phyloP scores from a whole-genome alignment of 30 jellyfish, hydroid and myxozoan species.

The Rhopilema esculentum region DNA sequence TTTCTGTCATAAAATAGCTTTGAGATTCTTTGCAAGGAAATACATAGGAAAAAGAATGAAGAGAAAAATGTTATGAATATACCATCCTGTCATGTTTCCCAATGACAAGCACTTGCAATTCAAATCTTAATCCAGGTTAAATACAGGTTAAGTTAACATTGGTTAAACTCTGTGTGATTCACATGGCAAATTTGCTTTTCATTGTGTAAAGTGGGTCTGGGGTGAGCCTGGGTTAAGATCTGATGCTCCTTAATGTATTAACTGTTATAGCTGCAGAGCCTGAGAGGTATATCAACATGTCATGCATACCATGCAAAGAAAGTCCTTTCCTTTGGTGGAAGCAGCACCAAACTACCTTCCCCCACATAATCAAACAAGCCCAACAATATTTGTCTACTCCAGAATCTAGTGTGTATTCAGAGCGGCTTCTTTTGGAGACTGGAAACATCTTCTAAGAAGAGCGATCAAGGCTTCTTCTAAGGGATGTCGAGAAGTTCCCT shows the following conservation, averaged over 20 bases:
- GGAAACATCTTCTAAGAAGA: slow-evolving; percentile 72
- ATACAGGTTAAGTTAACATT: too few species aligned
- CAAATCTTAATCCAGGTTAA: too few species aligned
- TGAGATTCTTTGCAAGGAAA: not conserved
- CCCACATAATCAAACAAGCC: slow-evolving; percentile 47
- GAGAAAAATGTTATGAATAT: not conserved
- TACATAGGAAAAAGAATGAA: not conserved
- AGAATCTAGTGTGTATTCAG: slow-evolving; percentile 61
- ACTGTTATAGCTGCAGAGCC: slow-evolving; percentile 40
- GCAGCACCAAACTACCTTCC: slow-evolving; percentile 56
- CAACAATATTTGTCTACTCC: slow-evolving; percentile 27
- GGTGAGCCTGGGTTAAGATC: not conserved
- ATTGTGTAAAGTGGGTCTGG: too few species aligned
- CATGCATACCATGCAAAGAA: slow-evolving; percentile 34
- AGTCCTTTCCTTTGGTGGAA: slow-evolving; percentile 61
- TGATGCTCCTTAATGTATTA: not conserved
- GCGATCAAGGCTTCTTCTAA: slow-evolving; percentile 56
- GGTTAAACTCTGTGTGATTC: too few species aligned
- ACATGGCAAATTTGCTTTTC: too few species aligned
- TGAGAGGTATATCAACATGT: slow-evolving; percentile 38
- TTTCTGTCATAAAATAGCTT: not conserved
- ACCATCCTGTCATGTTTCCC: not conserved
- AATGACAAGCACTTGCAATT: too few species aligned
- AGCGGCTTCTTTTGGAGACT: slow-evolving; percentile 65
- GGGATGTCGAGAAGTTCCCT: slow-evolving; percentile 59